Evolutionary conservation across 2,113 vertebrate species (phyloP), one percentile per base, ranked within the genome.

Genomic region (Dryoscopus gambensis): DNA sequence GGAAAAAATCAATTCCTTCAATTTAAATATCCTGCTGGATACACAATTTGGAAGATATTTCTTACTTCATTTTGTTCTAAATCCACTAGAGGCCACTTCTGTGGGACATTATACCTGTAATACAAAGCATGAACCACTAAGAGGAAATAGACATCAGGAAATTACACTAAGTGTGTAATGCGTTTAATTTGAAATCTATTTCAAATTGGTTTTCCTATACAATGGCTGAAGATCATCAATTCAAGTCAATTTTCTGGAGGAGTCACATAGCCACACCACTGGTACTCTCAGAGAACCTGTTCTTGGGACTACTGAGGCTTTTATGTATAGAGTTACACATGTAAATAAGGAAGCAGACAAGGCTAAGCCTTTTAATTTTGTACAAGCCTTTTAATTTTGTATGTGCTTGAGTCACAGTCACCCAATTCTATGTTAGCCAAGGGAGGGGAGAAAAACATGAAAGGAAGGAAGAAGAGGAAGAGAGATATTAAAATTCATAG

Each of bases 11-110:
- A 69, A 64, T 97, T 81, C 28, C 22, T 89, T 84, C 87, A 63
- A 67, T 92, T 95, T 95, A 88, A 97, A 93, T 93, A 96, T 93
- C 83, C 59, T 50, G 25, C 31, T 63, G 62, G 74, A 82, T 90
- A 56, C 23, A 81, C 47, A 52, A n/a, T 57, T 24, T 76, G n/a
- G 60, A 76, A 87, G 50, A 52, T 52, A 71, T 70, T 91, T 90
- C 71, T 93, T 73, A 71, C 67, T 60, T 84, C 1, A 53, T 93
- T 84, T 86, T 89, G 69, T 79, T 91, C 70, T 94, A 84, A 95
- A 95, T 63, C 46, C 60, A 59, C 63, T 65, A 60, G 74, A 55
- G 57, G 68, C 20, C 37, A 44, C 21, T 89, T 88, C 78, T 77
- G 14, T 37, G 73, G 87, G 77, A 70, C 10, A 9, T 93, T 63